Percentiles rank a stretch among this genome's conserved stretches.
These are phyloP conservation scores for Ophioderma brevispina DNA, from an alignment of 35 echinoderm and acorn worm genomes.

Conservation along the genomic window DNA sequence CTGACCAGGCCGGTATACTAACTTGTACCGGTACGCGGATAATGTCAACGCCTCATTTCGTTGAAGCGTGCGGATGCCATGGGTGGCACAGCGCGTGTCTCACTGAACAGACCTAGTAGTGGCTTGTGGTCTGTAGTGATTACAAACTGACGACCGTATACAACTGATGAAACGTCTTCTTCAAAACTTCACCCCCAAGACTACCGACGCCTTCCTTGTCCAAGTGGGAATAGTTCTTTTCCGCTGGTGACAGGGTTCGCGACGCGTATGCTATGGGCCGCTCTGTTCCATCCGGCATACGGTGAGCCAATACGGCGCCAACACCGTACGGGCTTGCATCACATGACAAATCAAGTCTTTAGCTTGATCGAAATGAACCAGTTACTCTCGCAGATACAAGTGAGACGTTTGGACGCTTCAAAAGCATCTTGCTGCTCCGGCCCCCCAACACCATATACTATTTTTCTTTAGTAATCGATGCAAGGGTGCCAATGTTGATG, in stretches of 20 bases:
- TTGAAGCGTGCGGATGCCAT: slow-evolving; percentile 48
- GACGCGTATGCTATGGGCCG: slow-evolving; percentile 41
- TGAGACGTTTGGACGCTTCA: not conserved
- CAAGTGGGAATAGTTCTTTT: slow-evolving; percentile 66
- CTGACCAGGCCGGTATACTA: slow-evolving; percentile 2
- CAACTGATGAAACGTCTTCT: slow-evolving; percentile 70
- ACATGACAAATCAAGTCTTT: slow-evolving; percentile 45
- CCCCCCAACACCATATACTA: not conserved
- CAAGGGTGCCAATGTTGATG: slow-evolving; percentile 25
- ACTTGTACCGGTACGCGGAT: slow-evolving; percentile 32
- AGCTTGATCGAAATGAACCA: slow-evolving; percentile 10
- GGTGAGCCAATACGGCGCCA: no score
- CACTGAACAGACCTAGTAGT: slow-evolving; percentile 54
- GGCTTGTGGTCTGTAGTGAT: slow-evolving; percentile 71
- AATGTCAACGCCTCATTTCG: slow-evolving; percentile 33
- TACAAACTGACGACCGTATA: slow-evolving; percentile 54
- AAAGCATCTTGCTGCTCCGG: slow-evolving; percentile 25
- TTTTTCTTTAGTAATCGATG: slow-evolving; percentile 40
- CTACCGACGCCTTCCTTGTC: slow-evolving; percentile 69
- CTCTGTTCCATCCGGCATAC: no score
- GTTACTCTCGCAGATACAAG: not conserved
- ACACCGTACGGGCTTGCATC: no score
- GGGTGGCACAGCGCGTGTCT: slow-evolving; percentile 14
- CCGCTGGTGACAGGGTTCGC: no score
- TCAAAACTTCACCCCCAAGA: slow-evolving; percentile 38